These are phyloP conservation scores for Ceratosolen solmsi DNA, from an alignment of 1,140 invertebrate genomes.

Conservation along the genomic window DNA sequence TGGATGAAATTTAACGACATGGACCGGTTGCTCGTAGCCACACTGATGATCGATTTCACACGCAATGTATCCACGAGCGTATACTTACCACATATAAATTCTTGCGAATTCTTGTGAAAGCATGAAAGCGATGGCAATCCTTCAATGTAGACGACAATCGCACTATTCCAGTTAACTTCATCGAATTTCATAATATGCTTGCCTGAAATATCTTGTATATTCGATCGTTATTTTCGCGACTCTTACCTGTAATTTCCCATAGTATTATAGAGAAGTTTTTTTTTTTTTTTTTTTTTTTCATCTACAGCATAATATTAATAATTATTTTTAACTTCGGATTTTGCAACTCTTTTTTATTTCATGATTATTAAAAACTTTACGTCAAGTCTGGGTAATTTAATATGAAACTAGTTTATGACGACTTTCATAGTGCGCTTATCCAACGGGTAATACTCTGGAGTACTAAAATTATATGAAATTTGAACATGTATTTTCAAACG, in stretches of 20 bases:
- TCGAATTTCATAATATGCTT: not conserved
- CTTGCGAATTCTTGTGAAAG: too few species aligned
- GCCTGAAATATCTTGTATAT: not conserved
- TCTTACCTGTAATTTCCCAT: not conserved
- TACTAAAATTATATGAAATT: not conserved
- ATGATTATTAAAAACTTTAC: too few species aligned
- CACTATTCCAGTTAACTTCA: not conserved
- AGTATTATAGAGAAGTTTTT: too few species aligned
- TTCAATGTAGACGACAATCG: too few species aligned
- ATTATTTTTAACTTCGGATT: not conserved
- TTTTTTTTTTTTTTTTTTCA: too few species aligned
- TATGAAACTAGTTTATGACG: not conserved
- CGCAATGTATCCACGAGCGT: not conserved
- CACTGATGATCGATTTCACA: conserved; percentile 31
- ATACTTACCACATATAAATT: conserved; percentile 26
- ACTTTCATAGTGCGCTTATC: conserved; percentile 4
- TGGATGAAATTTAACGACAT: too few species aligned
- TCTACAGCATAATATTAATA: not conserved
- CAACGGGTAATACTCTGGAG: not conserved
- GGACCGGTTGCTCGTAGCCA: not conserved
- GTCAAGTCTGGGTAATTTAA: not conserved
- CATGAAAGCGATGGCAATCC: too few species aligned
- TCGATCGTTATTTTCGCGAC: not conserved
- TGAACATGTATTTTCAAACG: too few species aligned
- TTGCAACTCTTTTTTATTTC: not conserved